Evolutionary conservation across 2,888 invertebrate species (phyloP), one percentile per base, ranked within the genome.

Genomic region (Unio pictorum): DNA sequence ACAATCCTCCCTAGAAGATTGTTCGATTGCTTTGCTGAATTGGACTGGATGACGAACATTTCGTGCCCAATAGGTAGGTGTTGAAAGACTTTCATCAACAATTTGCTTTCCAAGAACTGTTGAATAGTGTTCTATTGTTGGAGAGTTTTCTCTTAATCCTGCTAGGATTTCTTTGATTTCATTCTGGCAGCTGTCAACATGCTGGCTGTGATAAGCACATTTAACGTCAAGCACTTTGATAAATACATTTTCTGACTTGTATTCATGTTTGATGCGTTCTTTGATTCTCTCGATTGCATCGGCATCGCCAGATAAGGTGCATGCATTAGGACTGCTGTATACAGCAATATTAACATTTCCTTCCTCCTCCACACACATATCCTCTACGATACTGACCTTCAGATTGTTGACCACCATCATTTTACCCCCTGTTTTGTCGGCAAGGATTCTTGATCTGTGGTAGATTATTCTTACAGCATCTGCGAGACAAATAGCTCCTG

Each of bases 121-220:
- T 17, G 86, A 86, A 60, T 79, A 64, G 54, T 81, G 70, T n/a
- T 73, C 63, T 1, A 76, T 67, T 34, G 59, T 68, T 7, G 75
- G 73, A 26, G 55, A 28, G 3, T 55, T 61, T n/a, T 70, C 68
- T 26, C 63, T 26, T 26, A 82, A 56, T 17, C 68, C 69, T 5
- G 66, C 45, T 18, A 84, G 54, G 15, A 68, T 63, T 23, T 71
- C 54, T 23, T 67, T 71, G 3, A 86, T 66, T 11, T 69, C n/a
- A 8, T 69, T 62, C 15, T 73, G 68, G 28, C 80, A 77, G 4
- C 61, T 30, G 18, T 80, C 74, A 28, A 82, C 77, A 30, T 80
- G 73, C 23, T 78, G 79, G 57, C 83, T 82, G 64, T 86, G 86
- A 64, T 81, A 85, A 8, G 84, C 86, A 65, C 79, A 80, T n/a